These are phyloP conservation scores for Eretmochelys imbricata DNA, from an alignment of 2,113 vertebrate genomes.

Conservation along the genomic window DNA sequence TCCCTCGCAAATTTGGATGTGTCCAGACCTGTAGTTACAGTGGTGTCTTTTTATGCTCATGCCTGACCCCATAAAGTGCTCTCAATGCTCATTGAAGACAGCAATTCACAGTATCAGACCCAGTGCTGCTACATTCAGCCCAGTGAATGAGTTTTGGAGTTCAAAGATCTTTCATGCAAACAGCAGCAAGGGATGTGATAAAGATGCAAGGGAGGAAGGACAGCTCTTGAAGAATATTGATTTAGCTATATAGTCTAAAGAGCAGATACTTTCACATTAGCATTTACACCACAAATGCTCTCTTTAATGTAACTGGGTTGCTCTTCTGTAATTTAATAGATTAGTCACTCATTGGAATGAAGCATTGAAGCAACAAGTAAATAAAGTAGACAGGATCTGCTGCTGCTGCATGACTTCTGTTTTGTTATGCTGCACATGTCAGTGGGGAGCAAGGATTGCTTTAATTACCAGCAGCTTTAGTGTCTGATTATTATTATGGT, in stretches of 20 bases:
- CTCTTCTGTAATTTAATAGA: conserved; percentile 42
- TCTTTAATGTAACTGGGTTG: conserved; percentile 21
- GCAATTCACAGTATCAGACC: background rate
- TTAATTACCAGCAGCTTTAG: conserved; percentile 73
- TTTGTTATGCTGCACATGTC: conserved; percentile 50
- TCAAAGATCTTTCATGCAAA: background rate
- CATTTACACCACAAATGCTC: conserved; percentile 51
- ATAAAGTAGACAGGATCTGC: conserved; percentile 52
- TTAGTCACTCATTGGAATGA: conserved; percentile 15
- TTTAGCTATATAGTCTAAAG: conserved; percentile 29
- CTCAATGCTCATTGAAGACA: no score
- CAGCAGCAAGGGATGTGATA: background rate
- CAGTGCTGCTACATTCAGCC: background rate
- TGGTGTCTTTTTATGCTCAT: background rate
- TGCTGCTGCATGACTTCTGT: background rate
- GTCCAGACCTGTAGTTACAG: background rate
- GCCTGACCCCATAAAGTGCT: background rate
- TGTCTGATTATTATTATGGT: conserved; percentile 58
- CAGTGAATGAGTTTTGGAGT: fast-evolving
- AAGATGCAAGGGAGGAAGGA: background rate
- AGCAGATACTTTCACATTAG: conserved; percentile 9
- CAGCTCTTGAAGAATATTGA: conserved; percentile 32
- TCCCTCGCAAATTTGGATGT: background rate
- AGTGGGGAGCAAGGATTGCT: conserved; percentile 56
- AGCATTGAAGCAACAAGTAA: background rate